These are phyloP conservation scores for Antrozous pallidus DNA, from an alignment of 2,797 vertebrate species.

Conservation along the genomic window DNA sequence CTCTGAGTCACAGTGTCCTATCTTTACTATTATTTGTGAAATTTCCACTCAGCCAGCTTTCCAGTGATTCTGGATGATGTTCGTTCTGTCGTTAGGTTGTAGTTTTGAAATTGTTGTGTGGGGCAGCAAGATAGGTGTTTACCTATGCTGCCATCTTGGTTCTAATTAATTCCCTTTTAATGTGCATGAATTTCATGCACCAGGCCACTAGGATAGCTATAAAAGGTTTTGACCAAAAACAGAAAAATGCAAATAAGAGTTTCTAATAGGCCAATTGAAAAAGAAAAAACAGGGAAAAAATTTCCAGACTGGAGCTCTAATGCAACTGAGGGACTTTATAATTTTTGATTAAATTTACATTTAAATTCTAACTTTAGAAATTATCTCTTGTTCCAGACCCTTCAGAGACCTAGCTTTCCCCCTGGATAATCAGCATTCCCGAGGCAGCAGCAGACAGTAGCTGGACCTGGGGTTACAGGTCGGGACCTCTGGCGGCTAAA, in stretches of 20 bases:
- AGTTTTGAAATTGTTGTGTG: no score
- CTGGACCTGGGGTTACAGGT: not conserved
- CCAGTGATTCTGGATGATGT: no score
- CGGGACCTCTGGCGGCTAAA: not conserved
- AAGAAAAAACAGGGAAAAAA: not conserved
- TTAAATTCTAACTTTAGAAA: not conserved
- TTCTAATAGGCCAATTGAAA: not conserved
- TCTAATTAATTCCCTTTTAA: no score
- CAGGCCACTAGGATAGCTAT: not conserved
- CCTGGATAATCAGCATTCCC: not conserved
- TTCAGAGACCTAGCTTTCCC: not conserved
- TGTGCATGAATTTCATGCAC: no score
- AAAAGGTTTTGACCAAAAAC: conserved; percentile 58
- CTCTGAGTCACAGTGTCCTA: no score
- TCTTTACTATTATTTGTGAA: no score
- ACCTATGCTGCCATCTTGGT: no score
- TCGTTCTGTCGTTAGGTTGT: no score
- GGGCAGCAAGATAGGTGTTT: no score
- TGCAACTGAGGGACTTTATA: not conserved
- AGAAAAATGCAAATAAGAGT: conserved; percentile 44
- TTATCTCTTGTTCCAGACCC: not conserved
- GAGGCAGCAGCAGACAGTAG: not conserved
- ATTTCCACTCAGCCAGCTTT: no score
- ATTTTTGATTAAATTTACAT: not conserved
- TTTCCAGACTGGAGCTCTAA: not conserved